A percentile compares a stretch with the other conserved stretches of the same genome.
These are phyloP conservation scores for Pao palembangensis DNA, from an alignment of 2,113 vertebrate species.

Conservation along the genomic window DNA sequence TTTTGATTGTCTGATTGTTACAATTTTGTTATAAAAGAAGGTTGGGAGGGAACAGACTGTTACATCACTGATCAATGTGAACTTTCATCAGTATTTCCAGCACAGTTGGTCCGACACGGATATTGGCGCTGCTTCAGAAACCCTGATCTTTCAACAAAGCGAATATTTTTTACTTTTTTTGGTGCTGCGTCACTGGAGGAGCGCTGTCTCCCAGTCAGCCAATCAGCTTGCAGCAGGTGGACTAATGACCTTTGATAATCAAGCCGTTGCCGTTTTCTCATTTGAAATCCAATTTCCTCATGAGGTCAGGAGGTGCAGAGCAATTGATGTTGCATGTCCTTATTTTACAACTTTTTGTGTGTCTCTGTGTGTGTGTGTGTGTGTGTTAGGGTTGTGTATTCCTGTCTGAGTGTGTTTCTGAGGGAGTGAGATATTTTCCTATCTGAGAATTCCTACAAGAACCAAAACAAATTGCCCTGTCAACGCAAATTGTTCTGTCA, in stretches of 20 bases:
- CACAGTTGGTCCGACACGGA: no score
- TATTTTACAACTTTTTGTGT: conserved; percentile 1
- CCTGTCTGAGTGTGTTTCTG: conserved; percentile 14
- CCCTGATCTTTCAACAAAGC: no score
- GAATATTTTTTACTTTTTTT: not conserved
- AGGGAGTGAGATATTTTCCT: conserved; percentile 7
- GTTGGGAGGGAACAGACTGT: no score
- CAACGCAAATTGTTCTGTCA: conserved; percentile 51
- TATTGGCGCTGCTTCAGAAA: no score
- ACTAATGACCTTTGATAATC: conserved; percentile 53
- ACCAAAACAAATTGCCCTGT: conserved; percentile 53
- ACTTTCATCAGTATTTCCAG: no score
- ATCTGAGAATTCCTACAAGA: no score
- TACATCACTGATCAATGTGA: no score
- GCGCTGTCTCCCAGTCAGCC: conserved; percentile 7
- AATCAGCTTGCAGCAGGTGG: conserved; percentile 31
- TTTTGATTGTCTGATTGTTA: not conserved
- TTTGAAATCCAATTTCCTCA: conserved; percentile 62
- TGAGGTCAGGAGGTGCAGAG: not conserved
- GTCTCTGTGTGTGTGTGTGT: conserved; percentile 18
- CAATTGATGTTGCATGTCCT: conserved; percentile 25
- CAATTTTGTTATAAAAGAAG: no score
- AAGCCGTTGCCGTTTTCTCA: conserved; percentile 50
- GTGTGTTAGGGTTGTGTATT: no score
- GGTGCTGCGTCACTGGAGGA: not conserved